These are phyloP conservation scores for Cetonia aurata DNA, from an alignment of 2,888 invertebrate species.

Conservation along the genomic window DNA sequence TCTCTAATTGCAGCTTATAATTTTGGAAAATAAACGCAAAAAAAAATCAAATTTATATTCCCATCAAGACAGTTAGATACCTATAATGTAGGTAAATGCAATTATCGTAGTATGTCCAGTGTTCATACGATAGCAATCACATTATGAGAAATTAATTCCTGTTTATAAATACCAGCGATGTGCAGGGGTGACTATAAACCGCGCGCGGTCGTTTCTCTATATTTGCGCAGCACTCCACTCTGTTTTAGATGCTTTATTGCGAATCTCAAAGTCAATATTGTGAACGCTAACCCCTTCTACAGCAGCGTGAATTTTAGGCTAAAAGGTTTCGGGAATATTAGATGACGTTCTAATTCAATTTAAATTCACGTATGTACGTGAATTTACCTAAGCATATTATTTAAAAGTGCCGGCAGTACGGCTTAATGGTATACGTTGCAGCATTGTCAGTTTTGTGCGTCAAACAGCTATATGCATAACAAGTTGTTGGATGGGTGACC, in stretches of 20 bases:
- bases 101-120: constrained; percentile 20
- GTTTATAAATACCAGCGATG: constrained; percentile 41
- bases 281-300: constrained; percentile 40
- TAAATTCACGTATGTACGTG: constrained; percentile 1
- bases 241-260: constrained; percentile 61
- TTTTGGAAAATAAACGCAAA: too few species aligned
- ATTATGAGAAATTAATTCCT: constrained; percentile 46
- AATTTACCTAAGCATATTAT: too few species aligned
- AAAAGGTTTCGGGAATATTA: constrained; percentile 21
- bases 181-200: constrained; percentile 33
- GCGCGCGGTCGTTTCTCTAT: constrained; percentile 45
- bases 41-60: too few species aligned
- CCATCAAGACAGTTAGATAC: too few species aligned
- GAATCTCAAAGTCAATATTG: constrained; percentile 59
- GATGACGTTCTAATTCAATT: constrained; percentile 21
- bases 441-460: too few species aligned
- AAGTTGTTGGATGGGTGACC: too few species aligned
- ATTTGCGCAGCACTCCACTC: constrained; percentile 58
- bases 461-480: too few species aligned
- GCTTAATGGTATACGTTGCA: too few species aligned
- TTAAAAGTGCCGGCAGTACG: too few species aligned
- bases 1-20: too few species aligned
- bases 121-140: constrained; percentile 30
- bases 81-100: too few species aligned
- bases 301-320: constrained; percentile 10